Evolutionary conservation across 2,888 invertebrate species (phyloP).

Genomic region (Macrosoma leucophasiata): DNA sequence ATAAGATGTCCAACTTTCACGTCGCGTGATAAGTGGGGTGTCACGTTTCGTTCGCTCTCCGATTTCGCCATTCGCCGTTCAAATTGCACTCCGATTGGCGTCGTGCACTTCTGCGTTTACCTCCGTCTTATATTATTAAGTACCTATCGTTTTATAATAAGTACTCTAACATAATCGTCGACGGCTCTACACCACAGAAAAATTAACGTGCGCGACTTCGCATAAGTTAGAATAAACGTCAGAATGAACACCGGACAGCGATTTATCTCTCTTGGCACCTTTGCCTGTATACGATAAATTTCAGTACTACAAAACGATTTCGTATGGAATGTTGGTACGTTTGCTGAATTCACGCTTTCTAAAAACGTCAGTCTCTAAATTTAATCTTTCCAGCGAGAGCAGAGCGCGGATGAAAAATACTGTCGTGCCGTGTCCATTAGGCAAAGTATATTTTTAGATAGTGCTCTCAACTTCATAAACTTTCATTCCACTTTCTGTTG

Average conservation of each 20-base stretch:
- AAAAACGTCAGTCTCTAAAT: conserved; percentile 59
- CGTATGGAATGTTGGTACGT: conserved; percentile 21
- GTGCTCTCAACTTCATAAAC: conserved; percentile 41
- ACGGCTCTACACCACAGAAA: too few species aligned
- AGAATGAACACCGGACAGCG: too few species aligned
- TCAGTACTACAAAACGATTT: conserved; percentile 25
- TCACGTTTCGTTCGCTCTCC: conserved; percentile 64
- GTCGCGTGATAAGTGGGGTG: conserved; percentile 64
- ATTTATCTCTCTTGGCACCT: too few species aligned
- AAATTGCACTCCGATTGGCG: conserved; percentile 52
- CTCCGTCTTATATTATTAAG: too few species aligned
- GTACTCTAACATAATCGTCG: too few species aligned
- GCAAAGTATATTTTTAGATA: conserved; percentile 58
- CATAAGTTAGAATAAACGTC: too few species aligned
- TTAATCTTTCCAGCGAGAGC: conserved; percentile 53
- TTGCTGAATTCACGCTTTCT: conserved; percentile 46
- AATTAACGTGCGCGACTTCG: too few species aligned
- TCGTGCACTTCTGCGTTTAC: conserved; percentile 43
- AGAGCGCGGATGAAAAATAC: conserved; percentile 53
- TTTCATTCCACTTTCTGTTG: conserved; percentile 36
- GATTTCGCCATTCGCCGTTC: conserved; percentile 63
- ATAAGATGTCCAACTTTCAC: conserved; percentile 65
- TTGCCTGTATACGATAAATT: too few species aligned
- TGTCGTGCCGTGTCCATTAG: conserved; percentile 61
- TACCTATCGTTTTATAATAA: too few species aligned